Percentiles rank a stretch among this genome's conserved stretches.
These are phyloP conservation scores for Phthorimaea operculella DNA, from an alignment of 1,140 invertebrate genomes.

Conservation along the genomic window DNA sequence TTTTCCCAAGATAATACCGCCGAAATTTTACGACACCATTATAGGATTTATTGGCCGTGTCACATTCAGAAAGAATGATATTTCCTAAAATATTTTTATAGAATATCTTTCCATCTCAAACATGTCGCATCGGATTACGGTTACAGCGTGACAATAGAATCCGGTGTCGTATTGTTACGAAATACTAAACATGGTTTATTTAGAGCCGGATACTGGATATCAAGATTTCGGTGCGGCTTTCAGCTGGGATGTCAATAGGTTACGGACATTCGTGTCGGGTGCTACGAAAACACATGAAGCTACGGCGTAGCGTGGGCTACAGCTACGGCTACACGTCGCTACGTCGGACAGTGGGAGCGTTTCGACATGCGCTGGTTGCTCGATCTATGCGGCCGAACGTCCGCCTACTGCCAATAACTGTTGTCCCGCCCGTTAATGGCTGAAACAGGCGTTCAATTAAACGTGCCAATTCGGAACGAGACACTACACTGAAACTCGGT, in stretches of 20 bases:
- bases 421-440: conserved; percentile 54
- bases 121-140: conserved; percentile 6
- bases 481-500: conserved; percentile 28
- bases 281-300: conserved; percentile 9
- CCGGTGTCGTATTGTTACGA: background rate
- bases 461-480: conserved; percentile 50
- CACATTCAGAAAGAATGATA: conserved; percentile 55
- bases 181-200: background rate
- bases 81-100: conserved; percentile 42
- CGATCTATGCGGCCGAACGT: conserved; percentile 21
- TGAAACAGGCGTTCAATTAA: conserved; percentile 61
- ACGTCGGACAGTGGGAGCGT: conserved; percentile 26
- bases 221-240: too few species aligned
- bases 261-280: background rate
- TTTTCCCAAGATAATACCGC: conserved; percentile 64
- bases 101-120: conserved; percentile 19
- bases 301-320: background rate
- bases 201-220: too few species aligned
- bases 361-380: conserved; percentile 21
- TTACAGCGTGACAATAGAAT: background rate
- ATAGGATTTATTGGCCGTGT: conserved; percentile 63
- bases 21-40: conserved; percentile 65
- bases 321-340: conserved; percentile 19
- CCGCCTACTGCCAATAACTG: conserved; percentile 50
- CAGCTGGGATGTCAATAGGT: too few species aligned